Evolutionary conservation across 2,113 vertebrate genomes (phyloP), one percentile per base, ranked within the genome.

Genomic region (Ophiodon elongatus): DNA sequence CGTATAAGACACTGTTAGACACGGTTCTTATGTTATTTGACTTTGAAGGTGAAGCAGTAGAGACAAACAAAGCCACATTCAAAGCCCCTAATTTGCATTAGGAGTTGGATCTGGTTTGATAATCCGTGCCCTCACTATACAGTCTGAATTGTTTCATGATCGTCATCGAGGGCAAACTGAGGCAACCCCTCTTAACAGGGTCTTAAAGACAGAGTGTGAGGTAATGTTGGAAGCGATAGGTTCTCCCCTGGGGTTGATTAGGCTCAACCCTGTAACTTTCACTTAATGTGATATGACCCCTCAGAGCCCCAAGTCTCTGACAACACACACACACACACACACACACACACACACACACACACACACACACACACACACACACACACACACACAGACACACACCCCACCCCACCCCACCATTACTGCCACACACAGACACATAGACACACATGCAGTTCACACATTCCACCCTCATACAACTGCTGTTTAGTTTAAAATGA

Each of bases 401-500:
- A 52, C 87, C 76, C 83, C 33, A 35, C 33, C 33, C 86, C 82
- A 37, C 37, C 60, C 21, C 64, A 43, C 37, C 65, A 76, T 88
- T 91, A 84, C 76, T 84, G 72, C 73, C 45, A 71, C 74, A 73
- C 80, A 83, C 1, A 80, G n/a, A n/a, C n/a, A 69, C 76, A 56
- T 43, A 29, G 6, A 67, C 29, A 23, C 25, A 73, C 56, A 67
- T 72, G 31, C 70, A 83, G 57, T 66, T 85, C 72, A 89, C 82
- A 89, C 84, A 88, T 84, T 78, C 82, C 87, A 79, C 70, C 54
- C 45, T 83, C 82, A 41, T 23, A 43, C 80, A 57, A 83, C 90
- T 87, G 83, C 84, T 92, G 88, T 94, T 94, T 93, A 88, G 92
- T 92, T 95, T 95, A 89, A 94, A 91, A 89, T 33, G 27, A 88